Conservation (phyloP, 2,113 vertebrate genomes). For the Lucifuga dentata region DNA sequence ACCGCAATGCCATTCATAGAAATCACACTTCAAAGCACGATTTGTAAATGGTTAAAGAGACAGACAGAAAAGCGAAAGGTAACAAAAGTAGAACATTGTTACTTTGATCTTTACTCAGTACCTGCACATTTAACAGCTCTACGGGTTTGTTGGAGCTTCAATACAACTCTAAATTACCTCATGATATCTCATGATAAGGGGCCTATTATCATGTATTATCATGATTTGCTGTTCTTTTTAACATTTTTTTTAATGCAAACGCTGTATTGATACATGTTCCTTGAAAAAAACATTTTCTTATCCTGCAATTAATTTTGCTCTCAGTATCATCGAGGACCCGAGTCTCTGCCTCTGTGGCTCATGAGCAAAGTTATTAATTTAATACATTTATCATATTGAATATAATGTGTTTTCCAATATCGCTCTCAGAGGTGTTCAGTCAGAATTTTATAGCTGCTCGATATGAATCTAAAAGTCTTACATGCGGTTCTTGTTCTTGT, state of each 20-base stretch:
- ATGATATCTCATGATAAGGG: too few relatives aligned
- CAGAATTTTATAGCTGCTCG: conserved; percentile 25
- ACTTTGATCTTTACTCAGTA: conserved; percentile 1
- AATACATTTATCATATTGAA: neutral
- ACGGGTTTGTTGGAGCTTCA: neutral
- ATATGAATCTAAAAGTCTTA: neutral
- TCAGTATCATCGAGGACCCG: neutral
- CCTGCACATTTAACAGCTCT: neutral
- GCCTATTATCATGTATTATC: too few relatives aligned
- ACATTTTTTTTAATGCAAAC: too few relatives aligned
- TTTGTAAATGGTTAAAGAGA: neutral
- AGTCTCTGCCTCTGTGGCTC: neutral
- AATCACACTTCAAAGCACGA: neutral
- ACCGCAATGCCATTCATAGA: neutral
- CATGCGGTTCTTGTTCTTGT: conserved; percentile 16
- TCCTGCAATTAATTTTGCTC: neutral
- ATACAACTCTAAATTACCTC: too few relatives aligned
- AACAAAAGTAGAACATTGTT: too few relatives aligned
- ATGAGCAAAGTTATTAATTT: conserved; percentile 3
- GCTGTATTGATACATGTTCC: too few relatives aligned
- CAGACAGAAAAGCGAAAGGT: neutral
- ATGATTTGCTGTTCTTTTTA: too few relatives aligned
- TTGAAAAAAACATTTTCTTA: too few relatives aligned
- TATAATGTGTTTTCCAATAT: conserved; percentile 11
- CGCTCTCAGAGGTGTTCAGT: conserved; percentile 23